Percentiles rank a stretch among this genome's conserved stretches.
Conservation (phyloP, 1,140 invertebrate species). For the Sminthurinus signatus region DNA sequence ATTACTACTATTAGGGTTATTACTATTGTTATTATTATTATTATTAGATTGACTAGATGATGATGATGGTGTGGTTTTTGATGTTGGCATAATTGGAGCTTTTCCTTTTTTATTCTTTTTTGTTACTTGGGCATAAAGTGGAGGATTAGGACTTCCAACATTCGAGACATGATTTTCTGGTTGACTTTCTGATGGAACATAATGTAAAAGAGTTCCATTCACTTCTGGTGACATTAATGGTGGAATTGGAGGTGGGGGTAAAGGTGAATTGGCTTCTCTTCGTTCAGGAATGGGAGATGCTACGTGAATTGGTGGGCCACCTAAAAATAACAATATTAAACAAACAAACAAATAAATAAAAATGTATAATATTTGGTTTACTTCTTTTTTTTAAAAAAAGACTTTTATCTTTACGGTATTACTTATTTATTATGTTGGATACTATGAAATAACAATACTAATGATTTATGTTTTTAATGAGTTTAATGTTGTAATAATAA, state of each 20-base stretch:
- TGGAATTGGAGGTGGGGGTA: constrained; percentile 36
- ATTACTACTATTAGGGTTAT: neutral
- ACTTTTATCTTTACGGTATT: too few species aligned
- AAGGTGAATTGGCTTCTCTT: constrained; percentile 39
- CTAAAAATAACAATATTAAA: too few species aligned
- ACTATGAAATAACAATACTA: too few species aligned
- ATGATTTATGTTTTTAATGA: too few species aligned
- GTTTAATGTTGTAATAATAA: too few species aligned
- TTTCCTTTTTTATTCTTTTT: constrained; percentile 37
- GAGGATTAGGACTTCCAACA: constrained; percentile 4
- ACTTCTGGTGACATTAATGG: constrained; percentile 20
- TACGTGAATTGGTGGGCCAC: constrained; percentile 1
- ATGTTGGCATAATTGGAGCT: constrained; percentile 32
- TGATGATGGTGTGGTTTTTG: neutral
- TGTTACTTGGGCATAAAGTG: constrained; percentile 38
- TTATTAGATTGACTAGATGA: constrained; percentile 27
- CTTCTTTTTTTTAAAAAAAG: too few species aligned
- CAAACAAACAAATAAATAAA: too few species aligned
- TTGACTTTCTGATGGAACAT: neutral
- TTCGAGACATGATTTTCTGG: too few species aligned
- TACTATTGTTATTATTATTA: constrained; percentile 4
- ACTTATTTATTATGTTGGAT: too few species aligned
- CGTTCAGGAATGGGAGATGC: constrained; percentile 35
- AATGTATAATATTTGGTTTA: too few species aligned
- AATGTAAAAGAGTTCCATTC: too few species aligned